phyloP scores from a whole-genome alignment of 2,888 invertebrate genomes.

The Matsumyia berberina region DNA sequence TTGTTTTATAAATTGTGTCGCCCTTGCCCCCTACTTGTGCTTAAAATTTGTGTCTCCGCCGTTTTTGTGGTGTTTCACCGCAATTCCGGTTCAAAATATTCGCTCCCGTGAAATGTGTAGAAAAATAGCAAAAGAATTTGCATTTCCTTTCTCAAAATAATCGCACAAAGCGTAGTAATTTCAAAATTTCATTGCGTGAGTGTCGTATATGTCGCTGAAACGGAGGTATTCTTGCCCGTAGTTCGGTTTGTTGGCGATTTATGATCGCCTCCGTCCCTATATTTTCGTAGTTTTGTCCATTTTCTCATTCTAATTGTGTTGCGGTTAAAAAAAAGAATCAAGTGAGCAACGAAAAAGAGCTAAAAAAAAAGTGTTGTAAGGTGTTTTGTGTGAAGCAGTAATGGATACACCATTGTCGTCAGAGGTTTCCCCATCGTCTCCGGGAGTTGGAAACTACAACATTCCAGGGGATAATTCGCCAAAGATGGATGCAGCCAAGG shows the following conservation, averaged over 20 bases:
- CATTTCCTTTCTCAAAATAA: conserved; percentile 40
- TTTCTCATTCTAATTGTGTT: neutral
- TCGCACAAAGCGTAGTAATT: conserved; percentile 37
- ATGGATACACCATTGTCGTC: conserved; percentile 51
- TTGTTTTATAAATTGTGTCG: conserved; percentile 15
- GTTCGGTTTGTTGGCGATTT: conserved; percentile 10
- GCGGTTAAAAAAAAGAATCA: neutral
- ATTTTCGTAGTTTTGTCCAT: neutral
- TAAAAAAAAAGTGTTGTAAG: neutral
- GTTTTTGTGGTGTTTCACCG: neutral
- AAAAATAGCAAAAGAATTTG: conserved; percentile 49
- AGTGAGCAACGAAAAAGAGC: neutral
- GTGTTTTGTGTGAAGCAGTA: neutral
- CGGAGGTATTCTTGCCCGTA: too few relatives aligned
- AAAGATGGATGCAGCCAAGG: conserved; percentile 36
- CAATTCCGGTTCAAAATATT: conserved; percentile 14
- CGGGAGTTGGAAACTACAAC: conserved; percentile 49
- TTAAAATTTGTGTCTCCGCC: neutral
- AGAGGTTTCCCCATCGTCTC: conserved; percentile 44
- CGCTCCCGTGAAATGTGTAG: conserved; percentile 23
- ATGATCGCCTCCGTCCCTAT: neutral
- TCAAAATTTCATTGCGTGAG: conserved; percentile 48
- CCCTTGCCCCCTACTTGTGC: neutral
- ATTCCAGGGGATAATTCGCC: conserved; percentile 42
- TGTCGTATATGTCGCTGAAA: conserved; percentile 19